Percentiles rank a stretch among this genome's conserved stretches.
Evolutionary conservation across 1,140 invertebrate species (phyloP).

Genomic region (Ostrea denselamellosa): DNA sequence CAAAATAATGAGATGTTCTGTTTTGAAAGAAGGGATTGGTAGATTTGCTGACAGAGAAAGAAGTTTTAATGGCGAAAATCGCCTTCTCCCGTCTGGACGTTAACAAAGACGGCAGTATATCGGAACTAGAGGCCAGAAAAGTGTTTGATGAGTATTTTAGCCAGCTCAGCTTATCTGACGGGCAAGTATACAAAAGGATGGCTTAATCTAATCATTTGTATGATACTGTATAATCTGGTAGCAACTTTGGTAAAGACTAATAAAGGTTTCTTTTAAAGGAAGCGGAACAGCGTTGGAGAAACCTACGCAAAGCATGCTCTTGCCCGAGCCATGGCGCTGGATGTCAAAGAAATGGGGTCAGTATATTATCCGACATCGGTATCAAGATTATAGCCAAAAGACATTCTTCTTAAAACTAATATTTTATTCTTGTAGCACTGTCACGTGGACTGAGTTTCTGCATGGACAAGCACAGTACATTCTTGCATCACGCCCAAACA

Average conservation of each 20-base stretch:
- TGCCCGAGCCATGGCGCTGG: neutral
- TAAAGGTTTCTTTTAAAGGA: neutral
- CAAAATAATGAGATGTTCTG: neutral
- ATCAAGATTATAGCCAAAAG: neutral
- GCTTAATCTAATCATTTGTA: neutral
- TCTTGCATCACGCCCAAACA: neutral
- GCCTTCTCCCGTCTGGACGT: slow-evolving; percentile 56
- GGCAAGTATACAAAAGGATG: neutral
- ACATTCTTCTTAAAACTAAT: neutral
- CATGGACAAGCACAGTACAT: slow-evolving; percentile 11
- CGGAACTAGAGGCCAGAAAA: slow-evolving; percentile 51
- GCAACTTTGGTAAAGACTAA: neutral
- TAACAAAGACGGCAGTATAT: slow-evolving; percentile 54
- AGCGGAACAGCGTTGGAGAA: neutral
- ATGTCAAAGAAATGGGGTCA: slow-evolving; percentile 22
- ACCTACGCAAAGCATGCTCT: slow-evolving; percentile 6
- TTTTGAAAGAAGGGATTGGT: slow-evolving; percentile 51
- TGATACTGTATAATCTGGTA: neutral
- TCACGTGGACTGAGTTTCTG: neutral
- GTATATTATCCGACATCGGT: neutral
- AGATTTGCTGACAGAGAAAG: slow-evolving; percentile 60
- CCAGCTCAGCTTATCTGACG: slow-evolving; percentile 38
- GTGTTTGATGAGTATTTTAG: slow-evolving; percentile 56
- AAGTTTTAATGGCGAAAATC: slow-evolving; percentile 52
- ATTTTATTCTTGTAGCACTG: neutral